phyloP scores from a whole-genome alignment of 1,140 invertebrate genomes.

The Lethrus apterus region DNA sequence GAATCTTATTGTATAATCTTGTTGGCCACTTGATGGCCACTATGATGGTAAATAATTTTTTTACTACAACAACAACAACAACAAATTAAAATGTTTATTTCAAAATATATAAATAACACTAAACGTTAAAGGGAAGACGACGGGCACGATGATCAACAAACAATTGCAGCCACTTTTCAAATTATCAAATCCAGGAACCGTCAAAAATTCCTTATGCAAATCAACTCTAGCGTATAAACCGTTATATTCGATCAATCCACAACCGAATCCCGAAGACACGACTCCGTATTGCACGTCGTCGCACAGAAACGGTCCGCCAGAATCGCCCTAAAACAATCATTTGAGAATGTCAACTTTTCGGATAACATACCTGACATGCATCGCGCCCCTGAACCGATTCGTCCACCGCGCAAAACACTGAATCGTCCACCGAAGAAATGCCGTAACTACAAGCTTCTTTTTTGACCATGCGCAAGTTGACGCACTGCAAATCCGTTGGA shows the following conservation, averaged over 20 bases:
- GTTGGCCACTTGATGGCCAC: too few relatives aligned
- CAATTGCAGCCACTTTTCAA: too few relatives aligned
- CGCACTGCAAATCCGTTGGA: conserved; percentile 1
- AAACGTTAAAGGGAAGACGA: too few relatives aligned
- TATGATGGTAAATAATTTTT: too few relatives aligned
- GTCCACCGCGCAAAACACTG: conserved; percentile 6
- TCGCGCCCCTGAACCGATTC: neutral
- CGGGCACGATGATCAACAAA: too few relatives aligned
- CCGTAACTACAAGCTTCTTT: neutral
- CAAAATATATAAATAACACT: too few relatives aligned
- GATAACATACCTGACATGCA: conserved; percentile 3
- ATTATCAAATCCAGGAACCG: too few relatives aligned
- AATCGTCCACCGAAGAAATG: conserved; percentile 1
- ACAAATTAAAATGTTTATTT: too few relatives aligned
- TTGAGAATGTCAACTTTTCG: neutral
- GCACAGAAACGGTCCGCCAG: conserved; percentile 1
- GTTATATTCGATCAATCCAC: neutral
- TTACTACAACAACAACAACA: too few relatives aligned
- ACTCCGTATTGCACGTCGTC: neutral
- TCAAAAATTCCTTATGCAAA: neutral
- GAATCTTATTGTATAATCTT: too few relatives aligned
- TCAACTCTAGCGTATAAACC: neutral
- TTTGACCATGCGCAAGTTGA: neutral
- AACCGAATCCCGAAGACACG: neutral
- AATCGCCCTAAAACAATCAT: neutral